Evolutionary conservation across 2,888 invertebrate genomes (phyloP).

Genomic region (Glaucopsyche alexis): DNA sequence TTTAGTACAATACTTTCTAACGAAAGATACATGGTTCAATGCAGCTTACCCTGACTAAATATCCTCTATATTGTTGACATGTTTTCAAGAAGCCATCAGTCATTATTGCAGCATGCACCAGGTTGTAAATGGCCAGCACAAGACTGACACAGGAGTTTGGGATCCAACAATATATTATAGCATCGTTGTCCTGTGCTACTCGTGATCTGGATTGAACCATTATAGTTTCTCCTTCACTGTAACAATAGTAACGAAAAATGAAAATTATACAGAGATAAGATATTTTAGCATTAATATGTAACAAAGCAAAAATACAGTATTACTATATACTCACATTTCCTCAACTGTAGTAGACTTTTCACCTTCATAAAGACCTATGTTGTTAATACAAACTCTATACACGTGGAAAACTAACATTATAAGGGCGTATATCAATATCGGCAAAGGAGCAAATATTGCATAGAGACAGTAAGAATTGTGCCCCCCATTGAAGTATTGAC

Average conservation of each 20-base stretch:
- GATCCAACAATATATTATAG: constrained; percentile 85
- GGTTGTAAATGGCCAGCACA: constrained; percentile 82
- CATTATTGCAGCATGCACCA: constrained; percentile 84
- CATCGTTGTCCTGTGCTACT: constrained; percentile 77
- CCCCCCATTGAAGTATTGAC: constrained; percentile 83
- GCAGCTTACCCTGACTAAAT: constrained; percentile 78
- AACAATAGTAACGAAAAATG: constrained; percentile 44
- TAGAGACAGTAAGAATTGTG: constrained; percentile 83
- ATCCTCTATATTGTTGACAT: constrained; percentile 87
- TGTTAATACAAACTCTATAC: constrained; percentile 83
- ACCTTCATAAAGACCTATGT: constrained; percentile 75
- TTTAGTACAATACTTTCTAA: neutral
- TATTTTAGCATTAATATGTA: neutral
- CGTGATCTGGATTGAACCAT: constrained; percentile 82
- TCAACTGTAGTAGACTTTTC: constrained; percentile 69
- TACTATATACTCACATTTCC: constrained; percentile 64
- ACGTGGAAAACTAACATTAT: constrained; percentile 85
- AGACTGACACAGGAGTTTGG: constrained; percentile 81
- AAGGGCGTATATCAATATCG: constrained; percentile 81
- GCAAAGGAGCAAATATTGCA: constrained; percentile 83
- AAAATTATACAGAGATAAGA: neutral
- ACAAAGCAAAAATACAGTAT: neutral
- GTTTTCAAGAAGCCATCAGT: constrained; percentile 87
- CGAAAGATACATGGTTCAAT: neutral
- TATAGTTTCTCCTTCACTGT: constrained; percentile 84